Percentiles rank a stretch among this genome's conserved stretches.
Conservation (phyloP, 2,888 invertebrate species). For the Trichogramma evanescens region DNA sequence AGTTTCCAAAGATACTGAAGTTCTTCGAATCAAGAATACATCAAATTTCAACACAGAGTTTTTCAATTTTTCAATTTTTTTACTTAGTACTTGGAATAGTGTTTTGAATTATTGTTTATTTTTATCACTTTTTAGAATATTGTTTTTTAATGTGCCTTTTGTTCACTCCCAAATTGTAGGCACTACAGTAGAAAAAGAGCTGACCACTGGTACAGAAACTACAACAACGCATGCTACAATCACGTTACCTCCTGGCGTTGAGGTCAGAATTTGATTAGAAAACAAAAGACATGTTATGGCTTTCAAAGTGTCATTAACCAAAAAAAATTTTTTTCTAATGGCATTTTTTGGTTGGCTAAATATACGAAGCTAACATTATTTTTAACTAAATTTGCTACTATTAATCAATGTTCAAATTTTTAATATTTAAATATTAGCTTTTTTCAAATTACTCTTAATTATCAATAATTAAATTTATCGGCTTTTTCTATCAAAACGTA, state of each 20-base stretch:
- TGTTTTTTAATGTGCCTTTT: background rate
- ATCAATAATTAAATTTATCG: background rate
- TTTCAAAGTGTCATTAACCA: background rate
- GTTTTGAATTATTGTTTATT: constrained; percentile 7
- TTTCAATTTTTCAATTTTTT: too few relatives aligned
- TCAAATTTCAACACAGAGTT: background rate
- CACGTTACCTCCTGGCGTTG: constrained; percentile 44
- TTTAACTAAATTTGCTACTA: background rate
- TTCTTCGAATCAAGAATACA: background rate
- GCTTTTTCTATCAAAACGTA: background rate
- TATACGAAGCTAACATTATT: background rate
- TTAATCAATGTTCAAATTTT: background rate
- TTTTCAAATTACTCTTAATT: background rate
- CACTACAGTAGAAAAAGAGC: constrained; percentile 45
- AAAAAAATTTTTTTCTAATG: constrained; percentile 1
- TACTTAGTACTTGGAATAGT: constrained; percentile 2
- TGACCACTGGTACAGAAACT: constrained; percentile 44
- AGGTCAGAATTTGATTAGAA: constrained; percentile 35
- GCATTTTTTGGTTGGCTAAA: background rate
- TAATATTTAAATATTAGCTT: constrained; percentile 2
- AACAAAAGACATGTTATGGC: background rate
- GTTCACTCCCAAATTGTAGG: constrained; percentile 30
- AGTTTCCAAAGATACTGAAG: too few relatives aligned
- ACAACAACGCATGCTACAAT: constrained; percentile 46
- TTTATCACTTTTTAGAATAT: constrained; percentile 14